phyloP scores from a whole-genome alignment of 2,113 vertebrate species.

The Mugil cephalus region DNA sequence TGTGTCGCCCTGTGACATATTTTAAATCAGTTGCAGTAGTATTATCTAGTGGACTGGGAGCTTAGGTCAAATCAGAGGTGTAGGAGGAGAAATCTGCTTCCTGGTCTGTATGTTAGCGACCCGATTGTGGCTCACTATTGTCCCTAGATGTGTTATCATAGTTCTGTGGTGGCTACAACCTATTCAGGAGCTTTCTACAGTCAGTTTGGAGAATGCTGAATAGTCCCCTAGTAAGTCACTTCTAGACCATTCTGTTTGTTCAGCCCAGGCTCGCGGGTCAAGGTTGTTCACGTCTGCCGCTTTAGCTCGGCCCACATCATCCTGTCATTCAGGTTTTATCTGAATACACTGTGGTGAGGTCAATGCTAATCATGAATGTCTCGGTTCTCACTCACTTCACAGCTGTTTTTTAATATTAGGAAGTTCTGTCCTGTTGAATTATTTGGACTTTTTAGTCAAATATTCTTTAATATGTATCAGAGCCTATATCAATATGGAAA shows the following conservation, averaged over 20 bases:
- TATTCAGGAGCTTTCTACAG: conserved; percentile 55
- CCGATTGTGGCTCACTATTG: conserved; percentile 30
- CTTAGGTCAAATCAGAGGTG: conserved; percentile 1
- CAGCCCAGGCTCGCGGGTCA: conserved; percentile 44
- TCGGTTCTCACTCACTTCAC: background rate
- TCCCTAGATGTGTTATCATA: conserved; percentile 47
- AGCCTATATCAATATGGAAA: background rate
- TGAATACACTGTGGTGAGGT: background rate
- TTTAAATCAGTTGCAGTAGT: background rate
- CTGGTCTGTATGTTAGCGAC: conserved; percentile 4
- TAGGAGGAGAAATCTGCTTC: conserved; percentile 1
- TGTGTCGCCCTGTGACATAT: background rate
- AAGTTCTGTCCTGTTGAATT: background rate
- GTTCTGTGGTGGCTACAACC: conserved; percentile 38
- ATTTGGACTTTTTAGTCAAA: background rate
- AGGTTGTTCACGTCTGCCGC: conserved; percentile 33
- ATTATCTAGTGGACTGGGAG: background rate
- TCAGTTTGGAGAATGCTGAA: conserved; percentile 68
- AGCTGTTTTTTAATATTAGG: background rate
- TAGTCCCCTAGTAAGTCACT: conserved; percentile 61
- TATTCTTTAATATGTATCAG: background rate
- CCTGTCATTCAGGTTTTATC: background rate
- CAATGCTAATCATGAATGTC: background rate
- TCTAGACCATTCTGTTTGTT: conserved; percentile 73
- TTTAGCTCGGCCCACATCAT: background rate